A percentile compares a stretch with the other conserved stretches of the same genome.
These are phyloP conservation scores for Gouania willdenowi DNA, from an alignment of 2,797 vertebrate species.

Conservation along the genomic window DNA sequence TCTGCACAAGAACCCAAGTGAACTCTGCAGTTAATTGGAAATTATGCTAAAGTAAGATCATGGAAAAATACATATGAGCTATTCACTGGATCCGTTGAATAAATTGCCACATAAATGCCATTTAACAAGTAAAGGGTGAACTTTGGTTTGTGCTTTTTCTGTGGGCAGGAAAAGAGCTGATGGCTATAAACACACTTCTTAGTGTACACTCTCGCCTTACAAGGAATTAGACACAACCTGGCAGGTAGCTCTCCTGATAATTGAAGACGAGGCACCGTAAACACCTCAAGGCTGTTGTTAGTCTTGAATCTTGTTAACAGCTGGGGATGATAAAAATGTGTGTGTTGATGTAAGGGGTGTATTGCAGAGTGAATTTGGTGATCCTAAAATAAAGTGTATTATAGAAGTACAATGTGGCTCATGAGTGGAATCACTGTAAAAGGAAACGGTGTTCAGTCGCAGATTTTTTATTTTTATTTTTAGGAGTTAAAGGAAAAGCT, in stretches of 20 bases:
- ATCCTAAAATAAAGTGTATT: constrained; percentile 19
- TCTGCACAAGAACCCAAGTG: no score
- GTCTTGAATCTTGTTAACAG: constrained; percentile 67
- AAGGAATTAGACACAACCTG: constrained; percentile 69
- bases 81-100: constrained; percentile 20
- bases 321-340: constrained; percentile 60
- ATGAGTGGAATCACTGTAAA: no score
- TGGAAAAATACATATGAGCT: neutral
- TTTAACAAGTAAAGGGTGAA: constrained; percentile 46
- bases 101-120: constrained; percentile 49
- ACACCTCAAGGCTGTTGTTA: constrained; percentile 71
- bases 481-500: no score
- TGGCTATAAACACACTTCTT: constrained; percentile 70
- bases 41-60: constrained; percentile 7
- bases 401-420: constrained; percentile 30
- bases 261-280: constrained; percentile 65
- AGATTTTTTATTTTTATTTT: no score
- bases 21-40: constrained; percentile 3
- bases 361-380: constrained; percentile 31
- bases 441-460: no score
- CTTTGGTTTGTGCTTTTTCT: constrained; percentile 40
- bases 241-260: constrained; percentile 68
- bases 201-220: constrained; percentile 63
- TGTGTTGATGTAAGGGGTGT: constrained; percentile 43
- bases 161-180: constrained; percentile 51